Conservation (phyloP, 2,888 invertebrate genomes). For the Leptopilina drosophilae region DNA sequence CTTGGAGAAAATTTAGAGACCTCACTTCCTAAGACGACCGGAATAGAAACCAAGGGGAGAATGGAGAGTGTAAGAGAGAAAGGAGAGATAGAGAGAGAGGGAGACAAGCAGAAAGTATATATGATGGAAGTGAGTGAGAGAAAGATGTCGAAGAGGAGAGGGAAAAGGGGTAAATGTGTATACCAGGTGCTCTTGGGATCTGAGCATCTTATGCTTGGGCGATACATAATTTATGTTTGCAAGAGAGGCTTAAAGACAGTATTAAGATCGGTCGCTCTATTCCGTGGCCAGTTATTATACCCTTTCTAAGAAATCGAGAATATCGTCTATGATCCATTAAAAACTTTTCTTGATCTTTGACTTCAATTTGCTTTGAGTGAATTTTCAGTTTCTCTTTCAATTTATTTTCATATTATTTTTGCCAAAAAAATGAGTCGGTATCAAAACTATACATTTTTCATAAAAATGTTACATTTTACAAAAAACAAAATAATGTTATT, state of each 20-base stretch:
- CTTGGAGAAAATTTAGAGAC: conserved; percentile 73
- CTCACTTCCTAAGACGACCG: conserved; percentile 37
- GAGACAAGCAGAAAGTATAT: conserved; percentile 50
- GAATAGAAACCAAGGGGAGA: conserved; percentile 47
- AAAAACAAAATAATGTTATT: too few species aligned
- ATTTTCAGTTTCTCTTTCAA: too few species aligned
- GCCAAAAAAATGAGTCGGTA: too few species aligned
- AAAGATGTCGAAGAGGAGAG: conserved; percentile 2
- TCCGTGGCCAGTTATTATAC: conserved; percentile 60
- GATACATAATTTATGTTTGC: conserved; percentile 77
- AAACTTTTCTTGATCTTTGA: background rate
- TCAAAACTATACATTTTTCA: too few species aligned
- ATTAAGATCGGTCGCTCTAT: conserved; percentile 73
- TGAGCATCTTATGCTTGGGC: conserved; percentile 75
- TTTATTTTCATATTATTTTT: too few species aligned
- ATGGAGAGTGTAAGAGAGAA: conserved; percentile 51
- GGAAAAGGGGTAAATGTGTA: conserved; percentile 63
- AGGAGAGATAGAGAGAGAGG: conserved; percentile 54
- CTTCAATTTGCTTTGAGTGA: too few species aligned
- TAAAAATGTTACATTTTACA: too few species aligned
- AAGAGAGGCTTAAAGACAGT: conserved; percentile 75
- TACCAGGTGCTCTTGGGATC: conserved; percentile 76
- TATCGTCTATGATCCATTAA: conserved; percentile 43
- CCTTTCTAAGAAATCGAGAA: conserved; percentile 57
- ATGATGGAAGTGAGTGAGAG: conserved; percentile 55